Evolutionary conservation across 2,797 vertebrate genomes (phyloP).

Genomic region (Tympanoctomys barrerae): DNA sequence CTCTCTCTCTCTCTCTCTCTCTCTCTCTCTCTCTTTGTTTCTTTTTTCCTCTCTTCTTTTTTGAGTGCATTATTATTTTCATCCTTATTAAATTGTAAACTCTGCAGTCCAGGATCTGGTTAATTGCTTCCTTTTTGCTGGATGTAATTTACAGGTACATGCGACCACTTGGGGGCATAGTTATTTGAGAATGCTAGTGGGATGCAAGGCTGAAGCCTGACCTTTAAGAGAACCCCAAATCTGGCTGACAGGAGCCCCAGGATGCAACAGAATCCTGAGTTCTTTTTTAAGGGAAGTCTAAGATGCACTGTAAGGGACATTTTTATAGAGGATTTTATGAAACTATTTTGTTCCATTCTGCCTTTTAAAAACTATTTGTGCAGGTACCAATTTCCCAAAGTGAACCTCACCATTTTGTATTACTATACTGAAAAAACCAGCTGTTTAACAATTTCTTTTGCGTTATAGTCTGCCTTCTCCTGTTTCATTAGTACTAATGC

Average conservation of each 20-base stretch:
- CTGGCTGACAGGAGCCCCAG: background rate
- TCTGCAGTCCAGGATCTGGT: background rate
- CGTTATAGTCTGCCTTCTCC: background rate
- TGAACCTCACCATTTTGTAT: background rate
- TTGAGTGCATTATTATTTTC: background rate
- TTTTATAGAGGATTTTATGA: background rate
- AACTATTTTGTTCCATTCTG: background rate
- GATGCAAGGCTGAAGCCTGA: background rate
- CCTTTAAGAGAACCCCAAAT: background rate
- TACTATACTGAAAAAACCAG: background rate
- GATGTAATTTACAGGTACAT: slow-evolving; percentile 50
- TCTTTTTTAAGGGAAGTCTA: slow-evolving; percentile 11
- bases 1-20: no score
- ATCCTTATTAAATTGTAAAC: background rate
- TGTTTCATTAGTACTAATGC: background rate
- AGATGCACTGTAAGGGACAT: background rate
- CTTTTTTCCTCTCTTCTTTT: background rate
- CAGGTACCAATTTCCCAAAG: background rate
- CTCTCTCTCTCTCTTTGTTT: background rate
- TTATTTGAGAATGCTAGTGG: slow-evolving; percentile 59
- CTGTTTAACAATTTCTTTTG: slow-evolving; percentile 11
- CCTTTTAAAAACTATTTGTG: background rate
- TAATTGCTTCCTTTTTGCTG: slow-evolving; percentile 22
- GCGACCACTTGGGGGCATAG: slow-evolving; percentile 78
- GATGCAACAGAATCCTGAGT: background rate